These are phyloP conservation scores for Zonotrichia albicollis DNA, from an alignment of 2,797 vertebrate species.

Conservation along the genomic window DNA sequence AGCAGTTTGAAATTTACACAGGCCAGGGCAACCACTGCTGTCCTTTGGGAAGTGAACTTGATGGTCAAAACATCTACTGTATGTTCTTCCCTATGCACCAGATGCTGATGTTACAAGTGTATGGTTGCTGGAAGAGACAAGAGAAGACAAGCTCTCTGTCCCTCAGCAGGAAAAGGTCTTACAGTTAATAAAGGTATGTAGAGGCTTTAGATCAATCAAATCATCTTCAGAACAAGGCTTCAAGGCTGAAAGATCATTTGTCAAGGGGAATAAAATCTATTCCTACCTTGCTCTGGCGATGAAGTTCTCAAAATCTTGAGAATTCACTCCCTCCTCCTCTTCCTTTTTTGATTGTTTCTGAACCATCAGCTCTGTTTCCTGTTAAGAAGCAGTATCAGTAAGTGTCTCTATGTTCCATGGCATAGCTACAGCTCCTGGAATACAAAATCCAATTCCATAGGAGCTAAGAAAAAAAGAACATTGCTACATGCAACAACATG, in stretches of 20 bases:
- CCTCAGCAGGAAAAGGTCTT: neutral
- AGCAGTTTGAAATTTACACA: neutral
- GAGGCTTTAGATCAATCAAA: neutral
- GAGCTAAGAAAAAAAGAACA: neutral
- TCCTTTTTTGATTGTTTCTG: slow-evolving; percentile 78
- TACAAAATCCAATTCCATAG: neutral
- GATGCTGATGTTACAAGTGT: neutral
- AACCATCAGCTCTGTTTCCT: slow-evolving; percentile 92
- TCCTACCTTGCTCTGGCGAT: slow-evolving; percentile 88
- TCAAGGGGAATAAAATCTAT: neutral
- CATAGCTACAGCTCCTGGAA: neutral
- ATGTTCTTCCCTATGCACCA: neutral
- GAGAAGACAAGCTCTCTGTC: neutral
- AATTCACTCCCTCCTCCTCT: slow-evolving; percentile 82
- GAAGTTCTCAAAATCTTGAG: slow-evolving; percentile 87
- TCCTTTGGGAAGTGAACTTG: neutral
- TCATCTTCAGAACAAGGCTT: neutral
- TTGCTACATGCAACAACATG: neutral
- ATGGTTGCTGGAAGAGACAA: neutral
- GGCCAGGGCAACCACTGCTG: neutral
- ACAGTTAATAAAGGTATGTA: neutral
- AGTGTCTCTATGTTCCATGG: neutral
- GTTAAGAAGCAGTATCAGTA: slow-evolving; percentile 44
- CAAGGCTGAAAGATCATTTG: neutral
- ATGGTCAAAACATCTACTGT: neutral